These are phyloP conservation scores for Prunella fulvescens DNA, from an alignment of 2,113 vertebrate species.

Conservation along the genomic window DNA sequence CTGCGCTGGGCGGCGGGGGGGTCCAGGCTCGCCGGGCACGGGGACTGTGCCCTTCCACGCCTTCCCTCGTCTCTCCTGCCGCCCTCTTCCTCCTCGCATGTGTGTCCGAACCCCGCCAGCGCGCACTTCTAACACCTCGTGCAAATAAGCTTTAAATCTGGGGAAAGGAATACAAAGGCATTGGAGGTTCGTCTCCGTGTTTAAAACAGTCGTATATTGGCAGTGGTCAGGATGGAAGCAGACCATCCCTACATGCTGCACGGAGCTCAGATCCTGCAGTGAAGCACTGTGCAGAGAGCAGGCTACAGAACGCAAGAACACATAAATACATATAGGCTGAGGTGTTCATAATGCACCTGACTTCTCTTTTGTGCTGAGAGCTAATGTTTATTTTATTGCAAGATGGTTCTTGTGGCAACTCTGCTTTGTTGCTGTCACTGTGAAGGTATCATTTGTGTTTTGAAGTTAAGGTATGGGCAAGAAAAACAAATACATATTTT, in stretches of 20 bases:
- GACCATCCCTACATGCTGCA: background rate
- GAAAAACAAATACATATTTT: rapidly evolving
- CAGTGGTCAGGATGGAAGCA: background rate
- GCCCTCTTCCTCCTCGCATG: background rate
- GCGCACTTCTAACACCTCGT: background rate
- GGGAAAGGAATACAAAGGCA: background rate
- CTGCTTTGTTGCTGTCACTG: background rate
- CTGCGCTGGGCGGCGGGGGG: background rate
- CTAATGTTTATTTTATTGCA: background rate
- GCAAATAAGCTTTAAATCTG: background rate
- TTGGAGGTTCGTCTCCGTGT: background rate
- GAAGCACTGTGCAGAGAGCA: background rate
- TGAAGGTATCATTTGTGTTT: background rate
- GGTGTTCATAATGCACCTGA: background rate
- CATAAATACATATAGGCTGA: background rate
- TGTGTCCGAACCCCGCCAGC: background rate
- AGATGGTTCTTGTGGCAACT: background rate
- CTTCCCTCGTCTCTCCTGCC: background rate
- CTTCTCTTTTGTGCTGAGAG: background rate
- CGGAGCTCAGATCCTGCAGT: background rate
- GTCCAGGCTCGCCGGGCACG: background rate
- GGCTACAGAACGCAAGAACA: background rate
- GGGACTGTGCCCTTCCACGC: background rate
- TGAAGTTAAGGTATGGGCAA: background rate
- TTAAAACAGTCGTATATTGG: background rate